Evolutionary conservation across 2,797 vertebrate genomes (phyloP), one percentile per base, ranked within the genome.

Genomic region (Myoxocephalus aenaeus): DNA sequence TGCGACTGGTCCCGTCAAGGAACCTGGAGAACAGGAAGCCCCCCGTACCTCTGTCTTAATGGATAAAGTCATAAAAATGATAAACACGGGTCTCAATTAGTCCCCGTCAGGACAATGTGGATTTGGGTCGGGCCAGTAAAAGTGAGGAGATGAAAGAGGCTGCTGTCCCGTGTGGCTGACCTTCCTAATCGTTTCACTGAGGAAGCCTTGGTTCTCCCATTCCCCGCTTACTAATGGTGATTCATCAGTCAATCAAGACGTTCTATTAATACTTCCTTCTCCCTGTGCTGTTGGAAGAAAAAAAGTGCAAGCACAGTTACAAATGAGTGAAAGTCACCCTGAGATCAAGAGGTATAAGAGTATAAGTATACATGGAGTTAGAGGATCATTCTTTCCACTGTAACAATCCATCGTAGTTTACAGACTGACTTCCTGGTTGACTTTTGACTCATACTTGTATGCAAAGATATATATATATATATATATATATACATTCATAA

Each of bases 61-160:
- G 93, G 93, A 95, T 95, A 95, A 95, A 94, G 94, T 94, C 92
- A 95, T 95, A 94, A 95, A 95, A 95, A 95, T 95, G 94, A 95
- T 95, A 93, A 94, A 95, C 91, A 92, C 50, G 29, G 79, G 77
- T 77, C 86, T 92, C 91, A 91, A 93, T 95, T 93, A 94, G 93
- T 84, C 86, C 79, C 70, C 29, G 69, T 73, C 78, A 83, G 86
- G 92, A 94, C 92, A 95, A 94, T 93, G 92, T 71, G 89, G 86
- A 83, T 73, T 86, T 56, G 83, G 85, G 88, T 81, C 69, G 82
- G 86, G 75, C 75, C 81, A 80, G 90, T 86, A 81, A 85, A 89
- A 93, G 89, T 88, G 86, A 87, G 56, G 86, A 90, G 86, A 93
- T 92, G 88, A 93, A 93, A 92, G 88, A 54, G 76, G 65, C 62